Percentiles rank a stretch among this genome's conserved stretches.
phyloP scores from a whole-genome alignment of 23 tunicate species.

The Clavelina lepadiformis region DNA sequence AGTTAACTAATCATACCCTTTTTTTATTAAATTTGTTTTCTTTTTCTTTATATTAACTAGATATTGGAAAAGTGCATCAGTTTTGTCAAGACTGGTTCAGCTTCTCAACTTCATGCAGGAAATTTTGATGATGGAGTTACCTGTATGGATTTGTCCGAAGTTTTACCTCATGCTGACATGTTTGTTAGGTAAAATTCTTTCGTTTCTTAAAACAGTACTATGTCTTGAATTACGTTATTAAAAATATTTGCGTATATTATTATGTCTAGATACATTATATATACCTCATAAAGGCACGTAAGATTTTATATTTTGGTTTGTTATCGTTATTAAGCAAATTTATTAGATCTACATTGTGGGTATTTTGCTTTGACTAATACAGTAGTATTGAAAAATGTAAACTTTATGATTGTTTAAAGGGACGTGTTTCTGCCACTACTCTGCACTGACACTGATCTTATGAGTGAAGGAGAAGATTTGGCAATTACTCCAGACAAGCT shows the following conservation, averaged over 20 bases:
- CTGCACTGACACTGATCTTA: constrained; percentile 73
- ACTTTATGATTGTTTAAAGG: constrained; percentile 29
- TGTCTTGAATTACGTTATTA: too few relatives aligned
- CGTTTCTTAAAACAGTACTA: too few relatives aligned
- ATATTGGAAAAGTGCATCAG: constrained; percentile 69
- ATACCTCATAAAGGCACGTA: too few relatives aligned
- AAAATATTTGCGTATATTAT: too few relatives aligned
- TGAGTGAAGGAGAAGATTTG: constrained; percentile 28
- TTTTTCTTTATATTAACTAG: too few relatives aligned
- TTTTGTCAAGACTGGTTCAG: constrained; percentile 83
- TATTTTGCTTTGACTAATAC: too few relatives aligned
- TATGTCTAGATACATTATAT: too few relatives aligned
- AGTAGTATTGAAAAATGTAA: too few relatives aligned
- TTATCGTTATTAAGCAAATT: too few relatives aligned
- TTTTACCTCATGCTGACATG: constrained; percentile 55
- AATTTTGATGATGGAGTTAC: constrained; percentile 82
- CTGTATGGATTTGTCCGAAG: constrained; percentile 80
- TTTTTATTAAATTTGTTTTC: neutral
- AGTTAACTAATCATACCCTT: neutral
- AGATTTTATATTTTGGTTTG: too few relatives aligned
- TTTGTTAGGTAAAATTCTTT: constrained; percentile 80
- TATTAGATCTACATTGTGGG: too few relatives aligned
- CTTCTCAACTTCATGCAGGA: constrained; percentile 83
- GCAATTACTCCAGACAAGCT: constrained; percentile 70
- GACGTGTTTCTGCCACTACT: constrained; percentile 76